Evolutionary conservation across 2,797 vertebrate species (phyloP).

Genomic region (Loriculus beryllinus): DNA sequence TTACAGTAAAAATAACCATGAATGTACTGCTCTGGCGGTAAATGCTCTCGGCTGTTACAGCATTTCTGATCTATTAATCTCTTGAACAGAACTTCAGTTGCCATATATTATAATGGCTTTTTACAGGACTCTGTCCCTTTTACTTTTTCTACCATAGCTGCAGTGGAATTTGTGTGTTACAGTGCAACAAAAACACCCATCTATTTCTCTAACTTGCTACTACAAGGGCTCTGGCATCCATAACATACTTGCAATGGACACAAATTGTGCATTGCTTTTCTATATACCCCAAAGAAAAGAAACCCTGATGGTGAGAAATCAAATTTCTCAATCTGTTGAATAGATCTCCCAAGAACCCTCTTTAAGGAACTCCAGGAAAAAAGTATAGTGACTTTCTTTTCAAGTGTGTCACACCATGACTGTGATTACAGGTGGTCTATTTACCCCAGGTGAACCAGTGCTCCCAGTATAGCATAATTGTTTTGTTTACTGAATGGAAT

Average conservation of each 20-base stretch:
- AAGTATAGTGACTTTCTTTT: background rate
- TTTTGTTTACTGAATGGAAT: background rate
- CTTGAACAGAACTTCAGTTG: background rate
- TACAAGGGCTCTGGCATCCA: background rate
- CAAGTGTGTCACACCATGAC: background rate
- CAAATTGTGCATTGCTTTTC: background rate
- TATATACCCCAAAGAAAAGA: background rate
- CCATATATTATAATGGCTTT: background rate
- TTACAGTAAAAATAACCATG: background rate
- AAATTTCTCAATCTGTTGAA: background rate
- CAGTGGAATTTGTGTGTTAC: background rate
- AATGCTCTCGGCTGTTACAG: background rate
- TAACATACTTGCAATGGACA: background rate
- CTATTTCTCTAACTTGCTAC: background rate
- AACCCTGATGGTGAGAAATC: background rate
- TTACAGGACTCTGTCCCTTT: background rate
- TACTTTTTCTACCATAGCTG: background rate
- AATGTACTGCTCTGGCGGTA: background rate
- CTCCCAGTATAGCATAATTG: background rate
- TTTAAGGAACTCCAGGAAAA: background rate
- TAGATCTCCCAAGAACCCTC: background rate
- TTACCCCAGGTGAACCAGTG: background rate
- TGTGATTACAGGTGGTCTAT: background rate
- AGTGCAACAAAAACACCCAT: background rate
- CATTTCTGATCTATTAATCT: background rate